Evolutionary conservation across 2,113 vertebrate species (phyloP).

Genomic region (Oreochromis tanganicae): DNA sequence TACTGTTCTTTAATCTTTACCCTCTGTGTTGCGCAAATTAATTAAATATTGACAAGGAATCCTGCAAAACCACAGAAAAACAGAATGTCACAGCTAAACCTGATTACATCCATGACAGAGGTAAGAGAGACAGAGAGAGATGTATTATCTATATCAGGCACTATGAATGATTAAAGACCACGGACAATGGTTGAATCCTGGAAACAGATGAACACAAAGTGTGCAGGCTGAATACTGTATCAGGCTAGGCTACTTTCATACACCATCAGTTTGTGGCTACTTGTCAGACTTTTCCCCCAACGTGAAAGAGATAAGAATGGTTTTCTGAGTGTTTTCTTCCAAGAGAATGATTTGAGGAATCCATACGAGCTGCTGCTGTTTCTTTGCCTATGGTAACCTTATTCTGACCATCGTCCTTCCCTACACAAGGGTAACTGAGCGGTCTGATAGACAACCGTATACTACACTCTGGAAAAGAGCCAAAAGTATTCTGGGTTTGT

Average conservation of each 20-base stretch:
- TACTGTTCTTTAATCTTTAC: slow-evolving; percentile 80
- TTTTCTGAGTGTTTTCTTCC: background rate
- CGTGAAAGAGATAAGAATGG: slow-evolving; percentile 22
- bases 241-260: background rate
- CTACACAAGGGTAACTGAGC: slow-evolving; percentile 32
- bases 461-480: slow-evolving; percentile 19
- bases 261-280: background rate
- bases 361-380: slow-evolving; percentile 29
- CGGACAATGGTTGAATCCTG: slow-evolving; percentile 39
- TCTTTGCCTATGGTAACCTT: slow-evolving; percentile 23
- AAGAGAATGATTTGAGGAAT: slow-evolving; percentile 2
- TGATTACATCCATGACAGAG: slow-evolving; percentile 68
- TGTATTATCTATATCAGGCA: slow-evolving; percentile 55
- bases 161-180: slow-evolving; percentile 62
- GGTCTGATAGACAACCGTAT: slow-evolving; percentile 25
- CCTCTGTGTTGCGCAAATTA: slow-evolving; percentile 74
- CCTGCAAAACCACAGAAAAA: slow-evolving; percentile 68
- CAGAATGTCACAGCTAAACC: slow-evolving; percentile 72
- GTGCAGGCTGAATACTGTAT: slow-evolving; percentile 22
- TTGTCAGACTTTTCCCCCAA: slow-evolving; percentile 7
- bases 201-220: slow-evolving; percentile 36
- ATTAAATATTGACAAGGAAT: slow-evolving; percentile 77
- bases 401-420: slow-evolving; percentile 37
- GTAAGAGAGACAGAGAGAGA: slow-evolving; percentile 51
- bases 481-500: slow-evolving; percentile 7